Percentiles rank a stretch among this genome's conserved stretches.
These are phyloP conservation scores for Ariolimax columbianus DNA, from an alignment of 2,888 invertebrate genomes.

Conservation along the genomic window DNA sequence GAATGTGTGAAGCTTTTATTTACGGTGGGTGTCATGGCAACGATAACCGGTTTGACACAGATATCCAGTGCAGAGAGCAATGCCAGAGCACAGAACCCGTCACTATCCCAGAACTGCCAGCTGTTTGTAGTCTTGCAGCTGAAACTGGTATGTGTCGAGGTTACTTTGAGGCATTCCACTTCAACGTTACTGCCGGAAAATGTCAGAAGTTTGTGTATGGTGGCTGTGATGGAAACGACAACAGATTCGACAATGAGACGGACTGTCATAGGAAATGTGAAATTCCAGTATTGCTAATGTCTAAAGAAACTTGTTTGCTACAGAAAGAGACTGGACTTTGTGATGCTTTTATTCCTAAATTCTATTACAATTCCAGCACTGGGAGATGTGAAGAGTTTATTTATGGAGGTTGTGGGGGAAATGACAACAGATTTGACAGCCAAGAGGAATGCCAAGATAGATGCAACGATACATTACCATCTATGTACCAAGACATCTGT, in stretches of 20 bases:
- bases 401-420: conserved; percentile 45
- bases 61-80: neutral
- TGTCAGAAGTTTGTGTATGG: conserved; percentile 44
- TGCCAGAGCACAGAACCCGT: neutral
- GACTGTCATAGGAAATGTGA: neutral
- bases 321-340: conserved; percentile 24
- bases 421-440: conserved; percentile 41
- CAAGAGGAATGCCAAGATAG: neutral
- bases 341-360: conserved; percentile 3
- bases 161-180: conserved; percentile 4
- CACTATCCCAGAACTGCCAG: neutral
- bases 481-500: conserved; percentile 24
- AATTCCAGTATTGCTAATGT: neutral
- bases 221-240: conserved; percentile 32
- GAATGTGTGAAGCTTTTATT: neutral
- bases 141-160: conserved; percentile 18
- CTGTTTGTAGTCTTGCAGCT: conserved; percentile 3
- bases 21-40: conserved; percentile 38
- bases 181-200: conserved; percentile 7
- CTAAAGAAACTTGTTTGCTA: neutral
- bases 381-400: conserved; percentile 44
- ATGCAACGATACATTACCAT: neutral
- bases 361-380: conserved; percentile 23
- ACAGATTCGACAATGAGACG: conserved; percentile 15
- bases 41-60: conserved; percentile 39